These are phyloP conservation scores for Apis dorsata DNA, from an alignment of 1,140 invertebrate species.

Conservation along the genomic window DNA sequence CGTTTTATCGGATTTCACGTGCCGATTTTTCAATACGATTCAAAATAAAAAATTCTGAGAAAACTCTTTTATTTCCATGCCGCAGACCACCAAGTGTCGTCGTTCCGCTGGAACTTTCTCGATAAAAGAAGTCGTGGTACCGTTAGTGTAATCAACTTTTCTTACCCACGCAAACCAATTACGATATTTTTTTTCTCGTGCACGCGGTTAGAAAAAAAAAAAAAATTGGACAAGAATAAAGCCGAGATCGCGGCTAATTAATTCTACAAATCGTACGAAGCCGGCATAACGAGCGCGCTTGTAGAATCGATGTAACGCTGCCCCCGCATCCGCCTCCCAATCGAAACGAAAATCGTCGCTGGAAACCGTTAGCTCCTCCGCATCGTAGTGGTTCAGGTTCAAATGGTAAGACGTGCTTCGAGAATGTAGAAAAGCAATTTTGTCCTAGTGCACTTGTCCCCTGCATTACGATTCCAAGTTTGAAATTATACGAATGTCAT, in stretches of 20 bases:
- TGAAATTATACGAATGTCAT: no score
- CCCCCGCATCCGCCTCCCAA: background rate
- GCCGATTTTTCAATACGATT: no score
- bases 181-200: background rate
- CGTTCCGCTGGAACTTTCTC: background rate
- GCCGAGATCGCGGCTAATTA: constrained; percentile 35
- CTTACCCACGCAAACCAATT: constrained; percentile 17
- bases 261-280: constrained; percentile 14
- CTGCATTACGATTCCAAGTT: background rate
- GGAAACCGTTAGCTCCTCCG: constrained; percentile 37
- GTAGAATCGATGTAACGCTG: background rate
- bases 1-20: no score
- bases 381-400: no score
- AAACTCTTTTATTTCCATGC: background rate
- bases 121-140: background rate
- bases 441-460: constrained; percentile 14
- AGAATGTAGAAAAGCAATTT: constrained; percentile 65
- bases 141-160: constrained; percentile 25
- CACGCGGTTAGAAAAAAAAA: background rate
- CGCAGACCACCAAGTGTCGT: background rate
- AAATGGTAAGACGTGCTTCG: constrained; percentile 4
- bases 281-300: constrained; percentile 19
- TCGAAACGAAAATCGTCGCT: constrained; percentile 43
- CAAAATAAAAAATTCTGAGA: background rate
- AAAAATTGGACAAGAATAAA: no score